These are phyloP conservation scores for Siphonodentalium dalli DNA, from an alignment of 2,888 invertebrate species.

Conservation along the genomic window DNA sequence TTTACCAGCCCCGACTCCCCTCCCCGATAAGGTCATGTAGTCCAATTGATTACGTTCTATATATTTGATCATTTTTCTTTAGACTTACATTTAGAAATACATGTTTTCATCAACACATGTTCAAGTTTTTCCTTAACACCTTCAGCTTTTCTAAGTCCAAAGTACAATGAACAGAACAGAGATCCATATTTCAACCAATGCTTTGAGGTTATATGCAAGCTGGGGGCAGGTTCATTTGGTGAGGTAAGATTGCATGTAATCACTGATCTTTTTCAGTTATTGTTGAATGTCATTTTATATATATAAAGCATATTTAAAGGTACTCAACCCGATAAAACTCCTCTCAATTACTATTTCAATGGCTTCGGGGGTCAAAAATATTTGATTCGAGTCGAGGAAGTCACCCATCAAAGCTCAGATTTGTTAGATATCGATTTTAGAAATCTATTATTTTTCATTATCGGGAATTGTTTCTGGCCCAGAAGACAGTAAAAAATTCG, in stretches of 20 bases:
- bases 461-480: no score
- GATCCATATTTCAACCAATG: constrained; percentile 75
- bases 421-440: no score
- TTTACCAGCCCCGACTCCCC: no score
- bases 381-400: no score
- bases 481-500: no score
- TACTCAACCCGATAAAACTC: neutral
- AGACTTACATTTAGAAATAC: neutral
- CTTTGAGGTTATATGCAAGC: constrained; percentile 71
- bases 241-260: constrained; percentile 64
- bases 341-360: no score
- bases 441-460: no score
- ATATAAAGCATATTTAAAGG: neutral
- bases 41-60: no score
- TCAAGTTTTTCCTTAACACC: constrained; percentile 1
- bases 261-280: no score
- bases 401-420: no score
- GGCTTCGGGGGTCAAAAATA: no score
- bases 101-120: neutral
- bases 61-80: neutral
- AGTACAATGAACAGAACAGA: constrained; percentile 62
- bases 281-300: neutral
- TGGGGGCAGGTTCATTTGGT: constrained; percentile 81
- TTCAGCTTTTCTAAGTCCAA: constrained; percentile 52
- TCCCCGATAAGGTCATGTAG: no score